Percentiles rank a stretch among this genome's conserved stretches.
Evolutionary conservation across 1,140 invertebrate genomes (phyloP).

Genomic region (Pogonomyrmex barbatus): DNA sequence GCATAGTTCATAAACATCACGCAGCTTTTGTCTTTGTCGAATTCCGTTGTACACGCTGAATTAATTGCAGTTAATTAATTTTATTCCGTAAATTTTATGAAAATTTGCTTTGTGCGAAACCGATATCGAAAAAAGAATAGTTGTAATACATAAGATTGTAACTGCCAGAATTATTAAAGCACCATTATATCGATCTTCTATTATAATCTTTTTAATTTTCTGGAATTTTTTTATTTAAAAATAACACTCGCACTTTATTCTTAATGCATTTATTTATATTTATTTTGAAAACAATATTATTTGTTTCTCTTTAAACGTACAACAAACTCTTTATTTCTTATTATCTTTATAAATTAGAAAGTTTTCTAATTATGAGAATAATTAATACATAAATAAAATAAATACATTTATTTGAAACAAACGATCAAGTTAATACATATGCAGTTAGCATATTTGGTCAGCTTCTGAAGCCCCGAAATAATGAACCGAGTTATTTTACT

Average conservation of each 20-base stretch:
- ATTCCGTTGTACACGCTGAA: constrained; percentile 58
- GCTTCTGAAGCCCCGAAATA: background rate
- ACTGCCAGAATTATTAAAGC: background rate
- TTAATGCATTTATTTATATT: background rate
- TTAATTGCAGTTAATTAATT: constrained; percentile 59
- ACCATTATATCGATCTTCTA: background rate
- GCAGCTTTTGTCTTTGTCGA: constrained; percentile 52
- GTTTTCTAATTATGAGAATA: too few species aligned
- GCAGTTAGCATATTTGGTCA: background rate
- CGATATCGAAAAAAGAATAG: background rate
- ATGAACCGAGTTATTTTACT: constrained; percentile 32
- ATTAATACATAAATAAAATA: background rate
- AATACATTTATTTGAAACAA: background rate
- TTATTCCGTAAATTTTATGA: background rate
- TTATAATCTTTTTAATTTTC: background rate
- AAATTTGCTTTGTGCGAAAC: constrained; percentile 7
- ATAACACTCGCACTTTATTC: background rate
- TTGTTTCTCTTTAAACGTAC: background rate
- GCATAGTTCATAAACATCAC: constrained; percentile 68
- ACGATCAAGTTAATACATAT: background rate
- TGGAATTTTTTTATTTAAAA: background rate
- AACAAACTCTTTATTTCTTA: background rate
- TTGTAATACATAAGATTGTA: background rate
- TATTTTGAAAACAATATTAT: background rate
- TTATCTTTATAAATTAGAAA: background rate